Evolutionary conservation across 23 tunicate species (phyloP).

Genomic region (Ciona savignyi): DNA sequence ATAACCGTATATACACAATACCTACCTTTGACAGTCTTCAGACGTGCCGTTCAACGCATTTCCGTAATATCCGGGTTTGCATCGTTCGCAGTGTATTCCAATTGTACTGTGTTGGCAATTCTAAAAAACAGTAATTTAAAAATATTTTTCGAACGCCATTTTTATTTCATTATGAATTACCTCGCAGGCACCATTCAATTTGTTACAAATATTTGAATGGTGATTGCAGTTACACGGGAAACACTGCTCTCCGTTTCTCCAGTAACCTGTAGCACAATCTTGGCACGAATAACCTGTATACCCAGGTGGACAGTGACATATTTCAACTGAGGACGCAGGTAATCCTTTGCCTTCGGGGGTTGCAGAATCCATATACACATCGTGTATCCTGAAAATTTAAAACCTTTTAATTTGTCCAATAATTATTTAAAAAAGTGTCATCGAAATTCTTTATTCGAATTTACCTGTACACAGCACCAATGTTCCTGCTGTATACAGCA

Average conservation of each 20-base stretch:
- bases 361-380: constrained; percentile 51
- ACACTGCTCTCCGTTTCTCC: constrained; percentile 48
- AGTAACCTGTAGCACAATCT: constrained; percentile 47
- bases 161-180: constrained; percentile 15
- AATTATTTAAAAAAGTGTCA: not conserved
- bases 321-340: constrained; percentile 43
- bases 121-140: constrained; percentile 5
- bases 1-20: not conserved
- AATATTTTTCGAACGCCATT: not conserved
- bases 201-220: constrained; percentile 43
- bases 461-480: constrained; percentile 57
- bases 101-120: constrained; percentile 72
- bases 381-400: constrained; percentile 51
- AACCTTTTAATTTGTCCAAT: not conserved
- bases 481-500: constrained; percentile 68
- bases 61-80: constrained; percentile 78
- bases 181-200: constrained; percentile 56
- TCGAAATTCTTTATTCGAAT: not conserved
- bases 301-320: constrained; percentile 79
- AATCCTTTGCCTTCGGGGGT: constrained; percentile 23
- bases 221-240: constrained; percentile 51
- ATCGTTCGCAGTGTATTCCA: constrained; percentile 82
- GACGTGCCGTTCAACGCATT: constrained; percentile 44
- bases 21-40: constrained; percentile 51
- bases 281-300: constrained; percentile 72